phyloP scores from a whole-genome alignment of 2,888 invertebrate genomes.

The Xanthia icteritia region DNA sequence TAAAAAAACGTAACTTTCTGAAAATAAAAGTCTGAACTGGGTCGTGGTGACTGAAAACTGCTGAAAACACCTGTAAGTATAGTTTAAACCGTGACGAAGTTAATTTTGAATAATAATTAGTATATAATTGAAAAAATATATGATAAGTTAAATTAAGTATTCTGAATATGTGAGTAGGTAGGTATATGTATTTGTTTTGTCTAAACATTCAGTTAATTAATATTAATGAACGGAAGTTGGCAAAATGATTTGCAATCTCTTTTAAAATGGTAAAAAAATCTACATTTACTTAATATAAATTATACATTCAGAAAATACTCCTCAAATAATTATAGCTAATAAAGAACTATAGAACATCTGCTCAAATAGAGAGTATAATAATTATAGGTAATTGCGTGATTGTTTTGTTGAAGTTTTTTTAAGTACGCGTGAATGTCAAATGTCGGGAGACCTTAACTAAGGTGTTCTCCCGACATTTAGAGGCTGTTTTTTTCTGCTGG shows the following conservation, averaged over 20 bases:
- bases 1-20: not conserved
- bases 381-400: not conserved
- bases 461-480: too few relatives aligned
- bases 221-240: not conserved
- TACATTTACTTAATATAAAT: not conserved
- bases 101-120: not conserved
- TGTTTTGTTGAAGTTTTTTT: not conserved
- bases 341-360: slow-evolving; percentile 24
- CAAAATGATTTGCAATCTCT: slow-evolving; percentile 9
- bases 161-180: not conserved
- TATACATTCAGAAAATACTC: slow-evolving; percentile 5
- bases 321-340: slow-evolving; percentile 10
- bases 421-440: not conserved
- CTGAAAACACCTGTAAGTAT: not conserved
- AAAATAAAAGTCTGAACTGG: not conserved
- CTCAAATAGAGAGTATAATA: slow-evolving; percentile 14
- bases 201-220: slow-evolving; percentile 2
- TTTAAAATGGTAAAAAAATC: not conserved
- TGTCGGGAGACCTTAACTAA: too few relatives aligned
- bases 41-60: not conserved
- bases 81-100: not conserved
- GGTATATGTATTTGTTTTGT: slow-evolving; percentile 7
- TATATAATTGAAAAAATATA: not conserved
- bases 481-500: too few relatives aligned
- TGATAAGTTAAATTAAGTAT: not conserved